phyloP scores from a whole-genome alignment of 2,113 vertebrate genomes.

The Eulacestoma nigropectus region DNA sequence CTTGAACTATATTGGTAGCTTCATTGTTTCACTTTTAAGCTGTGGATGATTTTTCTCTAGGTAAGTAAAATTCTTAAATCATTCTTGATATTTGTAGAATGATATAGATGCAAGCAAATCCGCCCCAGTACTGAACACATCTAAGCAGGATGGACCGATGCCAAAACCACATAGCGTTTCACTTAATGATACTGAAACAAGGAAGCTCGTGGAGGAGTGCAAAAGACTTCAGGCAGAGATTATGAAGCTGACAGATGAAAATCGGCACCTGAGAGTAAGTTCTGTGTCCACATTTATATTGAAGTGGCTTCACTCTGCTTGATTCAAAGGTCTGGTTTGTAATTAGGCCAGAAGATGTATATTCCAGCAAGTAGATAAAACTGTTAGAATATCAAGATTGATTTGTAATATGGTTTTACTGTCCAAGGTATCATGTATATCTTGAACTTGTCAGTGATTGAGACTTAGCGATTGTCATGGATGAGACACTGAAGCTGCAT shows the following conservation, averaged over 20 bases:
- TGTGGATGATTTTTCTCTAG: not conserved
- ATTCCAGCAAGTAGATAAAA: not conserved
- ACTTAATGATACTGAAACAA: slow-evolving; percentile 85
- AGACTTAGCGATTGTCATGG: not conserved
- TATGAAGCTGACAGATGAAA: slow-evolving; percentile 89
- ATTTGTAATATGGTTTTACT: not conserved
- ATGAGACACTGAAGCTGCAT: not conserved
- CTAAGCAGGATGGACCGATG: slow-evolving; percentile 80
- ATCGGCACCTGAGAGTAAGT: slow-evolving; percentile 91
- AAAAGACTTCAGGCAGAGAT: slow-evolving; percentile 90
- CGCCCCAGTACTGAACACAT: slow-evolving; percentile 75
- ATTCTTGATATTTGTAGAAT: slow-evolving; percentile 77
- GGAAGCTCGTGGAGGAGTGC: slow-evolving; percentile 91
- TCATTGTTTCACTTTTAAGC: not conserved
- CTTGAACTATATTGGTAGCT: not conserved
- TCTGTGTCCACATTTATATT: not conserved
- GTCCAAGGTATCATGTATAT: not conserved
- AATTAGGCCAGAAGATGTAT: not conserved
- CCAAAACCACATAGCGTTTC: slow-evolving; percentile 75
- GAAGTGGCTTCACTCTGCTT: not conserved
- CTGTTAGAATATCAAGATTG: not conserved
- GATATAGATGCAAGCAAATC: slow-evolving; percentile 85
- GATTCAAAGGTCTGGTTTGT: not conserved
- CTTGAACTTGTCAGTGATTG: not conserved
- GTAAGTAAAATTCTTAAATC: slow-evolving; percentile 21